Conservation (phyloP, 2,888 invertebrate species). For the Heliconius hortense region DNA sequence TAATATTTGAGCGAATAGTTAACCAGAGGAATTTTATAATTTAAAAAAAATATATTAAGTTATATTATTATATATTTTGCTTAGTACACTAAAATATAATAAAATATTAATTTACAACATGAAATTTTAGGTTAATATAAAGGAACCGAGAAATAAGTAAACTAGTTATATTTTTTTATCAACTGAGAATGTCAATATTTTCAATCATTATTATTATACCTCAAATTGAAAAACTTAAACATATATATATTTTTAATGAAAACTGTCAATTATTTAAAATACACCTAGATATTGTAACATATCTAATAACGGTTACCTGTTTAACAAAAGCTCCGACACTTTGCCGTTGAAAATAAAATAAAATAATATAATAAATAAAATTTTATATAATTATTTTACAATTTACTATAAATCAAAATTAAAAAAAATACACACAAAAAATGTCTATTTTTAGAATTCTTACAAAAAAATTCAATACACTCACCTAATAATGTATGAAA, state of each 20-base stretch:
- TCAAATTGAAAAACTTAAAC: neutral
- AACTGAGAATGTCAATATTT: neutral
- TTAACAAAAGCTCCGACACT: neutral
- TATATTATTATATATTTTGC: no score
- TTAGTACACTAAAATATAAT: no score
- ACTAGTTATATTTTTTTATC: neutral
- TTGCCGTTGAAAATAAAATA: neutral
- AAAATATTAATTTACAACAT: no score
- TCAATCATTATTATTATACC: neutral
- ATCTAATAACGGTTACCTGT: neutral
- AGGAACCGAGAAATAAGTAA: neutral
- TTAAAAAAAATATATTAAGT: no score
- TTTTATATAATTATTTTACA: neutral
- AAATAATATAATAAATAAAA: neutral
- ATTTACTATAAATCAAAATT: neutral
- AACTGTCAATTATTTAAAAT: neutral
- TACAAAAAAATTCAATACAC: constrained; percentile 31
- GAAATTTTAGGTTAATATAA: no score
- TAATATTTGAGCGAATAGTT: no score
- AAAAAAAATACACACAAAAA: no score
- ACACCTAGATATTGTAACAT: neutral
- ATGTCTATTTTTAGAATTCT: neutral
- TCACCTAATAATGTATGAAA: constrained; percentile 47
- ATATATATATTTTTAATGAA: neutral
- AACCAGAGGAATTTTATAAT: neutral